A percentile compares a stretch with the other conserved stretches of the same genome.
phyloP scores from a whole-genome alignment of 2,113 vertebrate genomes.

The Prunella himalayana region DNA sequence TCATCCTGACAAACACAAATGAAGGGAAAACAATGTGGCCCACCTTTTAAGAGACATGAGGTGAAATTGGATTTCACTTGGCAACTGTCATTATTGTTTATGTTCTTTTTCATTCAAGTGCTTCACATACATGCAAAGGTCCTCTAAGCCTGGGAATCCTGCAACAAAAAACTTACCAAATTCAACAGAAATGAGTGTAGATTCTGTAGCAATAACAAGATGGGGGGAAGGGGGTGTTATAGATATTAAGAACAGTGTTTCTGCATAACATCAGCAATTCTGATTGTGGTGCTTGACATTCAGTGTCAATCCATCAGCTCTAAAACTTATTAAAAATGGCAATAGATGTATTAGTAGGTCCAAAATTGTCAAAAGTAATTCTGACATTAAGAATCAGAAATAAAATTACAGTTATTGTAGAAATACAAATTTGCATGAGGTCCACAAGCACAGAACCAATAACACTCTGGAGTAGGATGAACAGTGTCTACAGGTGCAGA shows the following conservation, averaged over 20 bases:
- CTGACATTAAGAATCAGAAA: conserved; percentile 8
- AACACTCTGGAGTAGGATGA: neutral
- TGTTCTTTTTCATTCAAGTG: conserved; percentile 19
- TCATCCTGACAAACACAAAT: conserved; percentile 21
- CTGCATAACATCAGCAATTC: conserved; percentile 59
- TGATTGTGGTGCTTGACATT: conserved; percentile 62
- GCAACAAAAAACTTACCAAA: conserved; percentile 4
- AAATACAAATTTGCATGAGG: conserved; percentile 23
- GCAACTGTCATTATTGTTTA: conserved; percentile 37
- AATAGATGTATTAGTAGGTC: conserved; percentile 15
- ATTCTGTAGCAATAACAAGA: conserved; percentile 20
- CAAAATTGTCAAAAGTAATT: conserved; percentile 35
- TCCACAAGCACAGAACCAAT: conserved; percentile 27
- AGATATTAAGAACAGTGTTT: conserved; percentile 25
- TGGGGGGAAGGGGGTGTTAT: fast-evolving
- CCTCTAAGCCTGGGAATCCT: neutral
- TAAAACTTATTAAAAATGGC: conserved; percentile 66
- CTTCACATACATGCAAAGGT: neutral
- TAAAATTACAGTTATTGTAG: conserved; percentile 41
- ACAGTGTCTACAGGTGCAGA: neutral
- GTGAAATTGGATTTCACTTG: conserved; percentile 44
- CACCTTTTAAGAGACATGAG: conserved; percentile 20
- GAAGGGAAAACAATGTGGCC: neutral
- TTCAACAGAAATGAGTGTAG: neutral
- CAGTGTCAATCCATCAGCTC: conserved; percentile 57